phyloP scores from a whole-genome alignment of 2,888 invertebrate species.

The Drosophila pseudotakahashii region DNA sequence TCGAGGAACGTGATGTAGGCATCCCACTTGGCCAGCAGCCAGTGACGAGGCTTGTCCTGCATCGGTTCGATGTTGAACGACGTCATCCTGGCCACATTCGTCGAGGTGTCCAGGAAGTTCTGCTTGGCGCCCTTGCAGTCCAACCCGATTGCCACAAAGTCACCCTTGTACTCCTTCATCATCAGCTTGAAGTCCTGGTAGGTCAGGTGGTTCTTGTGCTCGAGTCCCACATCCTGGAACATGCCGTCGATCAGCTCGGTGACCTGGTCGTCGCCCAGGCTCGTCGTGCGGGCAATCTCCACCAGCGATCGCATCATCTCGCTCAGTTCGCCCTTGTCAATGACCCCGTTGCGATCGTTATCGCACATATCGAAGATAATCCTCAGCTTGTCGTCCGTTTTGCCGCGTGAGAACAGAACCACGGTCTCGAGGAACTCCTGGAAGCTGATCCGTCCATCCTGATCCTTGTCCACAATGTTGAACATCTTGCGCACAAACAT shows the following conservation, averaged over 20 bases:
- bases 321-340: constrained; percentile 95
- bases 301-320: constrained; percentile 97
- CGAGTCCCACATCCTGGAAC: constrained; percentile 95
- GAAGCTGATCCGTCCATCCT: constrained; percentile 96
- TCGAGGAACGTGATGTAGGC: constrained; percentile 95
- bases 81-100: constrained; percentile 97
- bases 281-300: constrained; percentile 96
- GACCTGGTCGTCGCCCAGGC: constrained; percentile 94
- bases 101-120: constrained; percentile 96
- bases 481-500: constrained; percentile 99
- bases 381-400: constrained; percentile 95
- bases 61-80: constrained; percentile 95
- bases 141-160: constrained; percentile 96
- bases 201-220: constrained; percentile 94
- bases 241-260: constrained; percentile 97
- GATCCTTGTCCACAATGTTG: constrained; percentile 97
- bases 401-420: constrained; percentile 94
- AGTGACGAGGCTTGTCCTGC: constrained; percentile 89
- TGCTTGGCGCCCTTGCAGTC: constrained; percentile 98
- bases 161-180: constrained; percentile 98
- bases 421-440: constrained; percentile 98
- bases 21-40: constrained; percentile 92
- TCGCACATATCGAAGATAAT: constrained; percentile 99
- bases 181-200: constrained; percentile 96
- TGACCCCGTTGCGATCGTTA: constrained; percentile 96